Evolutionary conservation across 2,113 vertebrate species (phyloP).

Genomic region (Cochlearius cochlearius): DNA sequence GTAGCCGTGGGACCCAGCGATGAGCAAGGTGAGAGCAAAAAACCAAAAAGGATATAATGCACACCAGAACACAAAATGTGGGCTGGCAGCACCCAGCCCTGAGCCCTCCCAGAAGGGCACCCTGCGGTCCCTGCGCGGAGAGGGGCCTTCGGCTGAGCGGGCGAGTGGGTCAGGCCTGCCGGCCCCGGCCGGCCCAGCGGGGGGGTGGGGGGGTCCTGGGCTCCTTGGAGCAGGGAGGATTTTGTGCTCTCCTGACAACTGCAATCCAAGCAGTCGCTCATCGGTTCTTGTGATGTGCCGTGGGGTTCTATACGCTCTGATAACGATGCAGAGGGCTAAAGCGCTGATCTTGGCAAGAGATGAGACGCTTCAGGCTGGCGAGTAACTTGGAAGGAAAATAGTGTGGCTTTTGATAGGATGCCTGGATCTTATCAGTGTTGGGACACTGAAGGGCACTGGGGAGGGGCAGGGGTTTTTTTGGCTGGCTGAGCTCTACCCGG

Average conservation of each 20-base stretch:
- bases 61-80: accelerated
- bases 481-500: background rate
- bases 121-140: background rate
- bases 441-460: background rate
- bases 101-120: background rate
- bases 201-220: background rate
- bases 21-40: background rate
- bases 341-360: conserved; percentile 52
- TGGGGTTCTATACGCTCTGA: conserved; percentile 30
- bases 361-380: background rate
- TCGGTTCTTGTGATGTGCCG: background rate
- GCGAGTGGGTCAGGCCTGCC: background rate
- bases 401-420: background rate
- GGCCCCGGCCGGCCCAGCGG: too few species aligned
- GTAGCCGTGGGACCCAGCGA: accelerated
- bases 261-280: background rate
- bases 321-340: conserved; percentile 23
- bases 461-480: background rate
- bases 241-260: conserved; percentile 1
- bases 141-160: background rate
- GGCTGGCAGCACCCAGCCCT: background rate
- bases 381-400: background rate
- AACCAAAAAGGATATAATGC: background rate
- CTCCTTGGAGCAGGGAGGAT: background rate
- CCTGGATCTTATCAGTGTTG: background rate